phyloP scores from a whole-genome alignment of 2,797 vertebrate species.

The Pseudomugil tenellus region DNA sequence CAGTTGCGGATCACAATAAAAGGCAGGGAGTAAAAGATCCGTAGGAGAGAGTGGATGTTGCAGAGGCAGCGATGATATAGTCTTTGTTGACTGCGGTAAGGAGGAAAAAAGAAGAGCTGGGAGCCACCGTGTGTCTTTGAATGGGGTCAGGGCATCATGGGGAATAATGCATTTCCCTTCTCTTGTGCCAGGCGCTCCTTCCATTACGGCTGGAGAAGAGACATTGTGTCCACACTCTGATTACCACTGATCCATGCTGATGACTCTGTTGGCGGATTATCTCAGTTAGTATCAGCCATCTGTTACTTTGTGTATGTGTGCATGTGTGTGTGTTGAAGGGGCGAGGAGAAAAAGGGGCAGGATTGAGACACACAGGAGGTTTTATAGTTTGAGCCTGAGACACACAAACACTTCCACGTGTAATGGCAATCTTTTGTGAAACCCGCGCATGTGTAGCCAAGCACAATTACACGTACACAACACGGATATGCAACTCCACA shows the following conservation, averaged over 20 bases:
- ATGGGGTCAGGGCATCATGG: constrained; percentile 80
- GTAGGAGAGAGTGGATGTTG: constrained; percentile 51
- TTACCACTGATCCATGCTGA: constrained; percentile 92
- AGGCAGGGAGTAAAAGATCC: constrained; percentile 44
- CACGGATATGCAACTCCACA: constrained; percentile 40
- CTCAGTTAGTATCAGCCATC: constrained; percentile 90
- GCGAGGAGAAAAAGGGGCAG: constrained; percentile 60
- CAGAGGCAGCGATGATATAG: constrained; percentile 48
- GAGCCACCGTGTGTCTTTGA: constrained; percentile 78
- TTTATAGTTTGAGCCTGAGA: constrained; percentile 61
- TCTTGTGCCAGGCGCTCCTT: constrained; percentile 75
- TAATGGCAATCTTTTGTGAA: constrained; percentile 54
- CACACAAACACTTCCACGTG: constrained; percentile 43
- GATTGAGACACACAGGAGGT: constrained; percentile 64
- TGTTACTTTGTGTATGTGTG: constrained; percentile 81
- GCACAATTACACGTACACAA: constrained; percentile 34
- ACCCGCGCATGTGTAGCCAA: constrained; percentile 48
- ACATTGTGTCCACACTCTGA: constrained; percentile 86
- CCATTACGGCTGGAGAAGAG: constrained; percentile 81
- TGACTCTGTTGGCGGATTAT: constrained; percentile 91
- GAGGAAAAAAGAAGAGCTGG: constrained; percentile 56
- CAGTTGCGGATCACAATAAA: constrained; percentile 56
- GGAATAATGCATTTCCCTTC: constrained; percentile 81
- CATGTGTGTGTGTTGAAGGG: constrained; percentile 54
- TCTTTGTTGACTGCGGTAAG: constrained; percentile 56